A percentile compares a stretch with the other conserved stretches of the same genome.
Evolutionary conservation across 1,140 invertebrate genomes (phyloP).

Genomic region (Mya arenaria): DNA sequence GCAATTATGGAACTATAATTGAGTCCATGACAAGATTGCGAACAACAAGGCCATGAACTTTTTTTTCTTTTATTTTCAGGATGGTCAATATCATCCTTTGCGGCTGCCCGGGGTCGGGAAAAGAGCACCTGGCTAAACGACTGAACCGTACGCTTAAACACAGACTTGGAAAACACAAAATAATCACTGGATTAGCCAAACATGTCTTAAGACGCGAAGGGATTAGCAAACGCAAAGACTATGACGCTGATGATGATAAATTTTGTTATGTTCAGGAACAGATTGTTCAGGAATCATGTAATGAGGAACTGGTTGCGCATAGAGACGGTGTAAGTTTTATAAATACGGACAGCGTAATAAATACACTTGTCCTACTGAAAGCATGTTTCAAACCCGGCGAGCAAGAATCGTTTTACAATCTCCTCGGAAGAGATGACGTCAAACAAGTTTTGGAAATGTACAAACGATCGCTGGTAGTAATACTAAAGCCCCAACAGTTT

Average conservation of each 20-base stretch:
- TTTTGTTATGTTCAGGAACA: constrained; percentile 6
- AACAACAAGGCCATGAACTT: too few species aligned
- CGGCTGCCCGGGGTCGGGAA: neutral
- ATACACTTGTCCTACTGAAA: neutral
- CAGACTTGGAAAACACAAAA: neutral
- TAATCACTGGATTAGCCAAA: neutral
- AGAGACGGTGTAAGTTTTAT: neutral
- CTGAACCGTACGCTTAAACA: neutral
- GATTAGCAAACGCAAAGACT: neutral
- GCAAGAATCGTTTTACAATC: neutral
- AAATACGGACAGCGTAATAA: constrained; percentile 17
- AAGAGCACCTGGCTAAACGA: neutral
- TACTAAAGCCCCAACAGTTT: neutral
- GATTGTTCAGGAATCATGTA: constrained; percentile 4
- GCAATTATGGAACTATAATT: too few species aligned
- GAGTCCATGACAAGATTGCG: too few species aligned
- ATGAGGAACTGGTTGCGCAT: neutral
- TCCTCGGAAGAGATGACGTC: neutral
- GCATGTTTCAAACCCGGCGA: neutral
- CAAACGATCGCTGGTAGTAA: constrained; percentile 3
- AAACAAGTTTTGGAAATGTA: constrained; percentile 16
- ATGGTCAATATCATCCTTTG: constrained; percentile 19
- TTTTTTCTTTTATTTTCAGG: neutral
- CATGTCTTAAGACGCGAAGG: neutral
- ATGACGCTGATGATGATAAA: neutral